A percentile compares a stretch with the other conserved stretches of the same genome.
Conservation (phyloP, 2,113 vertebrate species). For the Dasyornis broadbenti region DNA sequence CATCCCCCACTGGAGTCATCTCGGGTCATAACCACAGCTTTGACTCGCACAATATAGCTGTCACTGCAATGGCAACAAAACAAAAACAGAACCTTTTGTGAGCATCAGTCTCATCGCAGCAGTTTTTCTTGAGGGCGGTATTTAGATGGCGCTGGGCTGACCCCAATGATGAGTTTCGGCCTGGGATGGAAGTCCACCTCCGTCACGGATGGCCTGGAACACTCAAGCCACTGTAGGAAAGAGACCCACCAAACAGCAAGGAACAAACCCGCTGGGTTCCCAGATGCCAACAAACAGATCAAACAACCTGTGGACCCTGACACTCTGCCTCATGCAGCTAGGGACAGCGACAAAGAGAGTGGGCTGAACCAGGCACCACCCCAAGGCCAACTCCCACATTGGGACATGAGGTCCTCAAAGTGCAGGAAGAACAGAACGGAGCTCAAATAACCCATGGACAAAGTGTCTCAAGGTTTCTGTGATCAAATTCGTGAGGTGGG, state of each 20-base stretch:
- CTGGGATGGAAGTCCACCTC: not conserved
- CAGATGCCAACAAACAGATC: not conserved
- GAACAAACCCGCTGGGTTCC: not conserved
- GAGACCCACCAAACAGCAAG: not conserved
- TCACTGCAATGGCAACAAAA: constrained; percentile 82
- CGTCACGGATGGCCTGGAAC: accelerated
- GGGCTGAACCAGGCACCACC: not conserved
- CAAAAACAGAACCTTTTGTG: constrained; percentile 47
- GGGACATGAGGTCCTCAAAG: not conserved
- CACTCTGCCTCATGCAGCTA: not conserved
- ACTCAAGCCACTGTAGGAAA: not conserved
- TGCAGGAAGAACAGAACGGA: accelerated
- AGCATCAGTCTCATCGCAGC: not conserved
- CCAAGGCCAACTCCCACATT: not conserved
- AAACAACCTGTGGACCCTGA: not conserved
- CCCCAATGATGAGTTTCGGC: accelerated
- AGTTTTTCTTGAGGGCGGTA: accelerated
- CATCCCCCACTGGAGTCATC: constrained; percentile 99
- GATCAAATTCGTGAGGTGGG: not conserved
- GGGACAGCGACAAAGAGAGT: not conserved
- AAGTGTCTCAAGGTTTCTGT: not conserved
- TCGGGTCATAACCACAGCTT: constrained; percentile 99
- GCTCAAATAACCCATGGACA: not conserved
- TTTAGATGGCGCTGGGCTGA: not conserved
- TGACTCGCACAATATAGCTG: constrained; percentile 99